These are phyloP conservation scores for Arctocebus calabarensis DNA, from an alignment of 2,797 vertebrate genomes.

Conservation along the genomic window DNA sequence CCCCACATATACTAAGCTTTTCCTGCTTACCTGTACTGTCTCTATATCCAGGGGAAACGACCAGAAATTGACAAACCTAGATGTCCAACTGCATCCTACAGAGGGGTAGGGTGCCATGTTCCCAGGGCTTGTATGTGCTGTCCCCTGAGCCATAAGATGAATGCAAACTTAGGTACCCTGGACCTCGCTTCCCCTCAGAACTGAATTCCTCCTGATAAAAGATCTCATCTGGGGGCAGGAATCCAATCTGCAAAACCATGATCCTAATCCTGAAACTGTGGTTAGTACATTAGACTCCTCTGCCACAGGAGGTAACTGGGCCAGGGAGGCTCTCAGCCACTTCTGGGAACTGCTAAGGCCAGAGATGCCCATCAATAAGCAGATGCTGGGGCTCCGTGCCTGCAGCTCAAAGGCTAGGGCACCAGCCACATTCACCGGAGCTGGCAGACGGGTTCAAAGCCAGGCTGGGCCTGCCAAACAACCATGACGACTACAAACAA, in stretches of 20 bases:
- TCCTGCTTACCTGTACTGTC: neutral
- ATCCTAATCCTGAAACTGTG: neutral
- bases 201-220: neutral
- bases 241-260: neutral
- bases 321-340: neutral
- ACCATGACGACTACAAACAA: too few relatives aligned
- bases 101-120: neutral
- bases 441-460: too few relatives aligned
- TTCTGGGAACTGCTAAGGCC: neutral
- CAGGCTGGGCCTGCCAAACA: too few relatives aligned
- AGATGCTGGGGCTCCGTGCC: neutral
- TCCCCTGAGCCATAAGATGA: neutral
- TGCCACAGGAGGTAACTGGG: neutral
- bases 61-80: neutral
- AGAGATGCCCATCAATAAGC: neutral
- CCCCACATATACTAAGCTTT: neutral
- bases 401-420: too few relatives aligned
- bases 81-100: neutral
- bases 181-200: neutral
- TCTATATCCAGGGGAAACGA: neutral
- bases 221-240: neutral
- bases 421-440: too few relatives aligned
- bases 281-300: neutral
- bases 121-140: neutral
- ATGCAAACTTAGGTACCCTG: neutral